Conservation (phyloP, 2,888 invertebrate genomes). For the Galeopsomyia nigrocyanea region DNA sequence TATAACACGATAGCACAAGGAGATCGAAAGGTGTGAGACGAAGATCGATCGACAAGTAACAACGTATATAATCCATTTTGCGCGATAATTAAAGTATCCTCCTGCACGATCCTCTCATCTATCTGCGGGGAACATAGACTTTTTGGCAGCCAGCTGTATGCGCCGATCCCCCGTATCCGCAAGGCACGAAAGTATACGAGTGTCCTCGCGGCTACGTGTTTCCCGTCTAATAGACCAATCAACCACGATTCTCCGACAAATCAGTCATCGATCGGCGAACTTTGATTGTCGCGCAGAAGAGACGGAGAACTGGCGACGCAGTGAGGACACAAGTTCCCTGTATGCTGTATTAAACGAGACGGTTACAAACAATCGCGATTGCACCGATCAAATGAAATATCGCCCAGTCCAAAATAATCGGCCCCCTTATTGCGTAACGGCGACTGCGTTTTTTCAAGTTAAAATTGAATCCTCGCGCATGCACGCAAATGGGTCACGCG, state of each 20-base stretch:
- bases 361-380: too few relatives aligned
- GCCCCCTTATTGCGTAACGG: conserved; percentile 29
- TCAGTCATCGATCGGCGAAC: conserved; percentile 63
- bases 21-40: conserved; percentile 59
- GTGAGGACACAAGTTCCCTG: too few relatives aligned
- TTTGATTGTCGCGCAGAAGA: conserved; percentile 59
- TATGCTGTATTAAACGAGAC: too few relatives aligned
- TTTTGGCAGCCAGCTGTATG: too few relatives aligned
- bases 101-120: conserved; percentile 52
- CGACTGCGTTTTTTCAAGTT: conserved; percentile 17
- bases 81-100: conserved; percentile 68
- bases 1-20: too few relatives aligned
- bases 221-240: conserved; percentile 68
- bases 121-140: too few relatives aligned
- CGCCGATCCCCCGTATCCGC: too few relatives aligned
- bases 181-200: conserved; percentile 54
- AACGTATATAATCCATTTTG: conserved; percentile 52
- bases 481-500: conserved; percentile 41
- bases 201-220: conserved; percentile 64
- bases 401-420: conserved; percentile 24
- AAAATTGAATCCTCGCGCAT: conserved; percentile 30
- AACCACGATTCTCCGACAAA: conserved; percentile 65
- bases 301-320: background rate
- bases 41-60: conserved; percentile 58
- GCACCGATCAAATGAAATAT: too few relatives aligned